Conservation (phyloP, 1,140 invertebrate species). For the Drosophila seguyi region DNA sequence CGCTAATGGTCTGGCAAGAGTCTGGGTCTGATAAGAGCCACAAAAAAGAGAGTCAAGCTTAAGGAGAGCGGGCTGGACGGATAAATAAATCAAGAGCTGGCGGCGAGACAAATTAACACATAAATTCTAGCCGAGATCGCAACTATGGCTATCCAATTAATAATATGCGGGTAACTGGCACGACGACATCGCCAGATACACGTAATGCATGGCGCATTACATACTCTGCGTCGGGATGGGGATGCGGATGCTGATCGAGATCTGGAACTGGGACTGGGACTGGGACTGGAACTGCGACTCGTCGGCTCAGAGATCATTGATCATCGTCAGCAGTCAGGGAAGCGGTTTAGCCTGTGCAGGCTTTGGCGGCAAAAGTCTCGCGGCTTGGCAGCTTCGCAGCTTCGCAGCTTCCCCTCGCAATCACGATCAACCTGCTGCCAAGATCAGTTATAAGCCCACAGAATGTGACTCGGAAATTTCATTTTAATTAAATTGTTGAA, state of each 20-base stretch:
- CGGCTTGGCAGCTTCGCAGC: background rate
- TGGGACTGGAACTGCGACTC: constrained; percentile 18
- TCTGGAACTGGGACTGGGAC: constrained; percentile 29
- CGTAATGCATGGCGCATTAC: constrained; percentile 77
- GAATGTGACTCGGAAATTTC: constrained; percentile 79
- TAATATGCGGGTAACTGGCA: constrained; percentile 80
- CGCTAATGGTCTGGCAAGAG: constrained; percentile 32
- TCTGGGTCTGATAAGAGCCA: constrained; percentile 38
- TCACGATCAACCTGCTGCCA: constrained; percentile 61
- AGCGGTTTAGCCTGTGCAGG: constrained; percentile 26
- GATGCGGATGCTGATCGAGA: constrained; percentile 53
- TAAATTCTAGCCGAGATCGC: constrained; percentile 71
- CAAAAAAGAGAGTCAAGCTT: background rate
- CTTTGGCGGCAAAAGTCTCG: constrained; percentile 63
- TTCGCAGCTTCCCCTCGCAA: constrained; percentile 30
- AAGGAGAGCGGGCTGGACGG: background rate
- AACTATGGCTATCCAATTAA: constrained; percentile 72
- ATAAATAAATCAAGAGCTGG: constrained; percentile 75
- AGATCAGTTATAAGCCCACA: constrained; percentile 53
- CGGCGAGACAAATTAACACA: constrained; percentile 80
- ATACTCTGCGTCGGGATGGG: constrained; percentile 4
- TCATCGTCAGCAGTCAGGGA: constrained; percentile 69
- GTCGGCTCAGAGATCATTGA: constrained; percentile 71
- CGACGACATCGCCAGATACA: constrained; percentile 78
- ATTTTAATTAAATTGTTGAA: constrained; percentile 83